These are phyloP conservation scores for Bovichtus variegatus DNA, from an alignment of 2,797 vertebrate species.

Conservation along the genomic window DNA sequence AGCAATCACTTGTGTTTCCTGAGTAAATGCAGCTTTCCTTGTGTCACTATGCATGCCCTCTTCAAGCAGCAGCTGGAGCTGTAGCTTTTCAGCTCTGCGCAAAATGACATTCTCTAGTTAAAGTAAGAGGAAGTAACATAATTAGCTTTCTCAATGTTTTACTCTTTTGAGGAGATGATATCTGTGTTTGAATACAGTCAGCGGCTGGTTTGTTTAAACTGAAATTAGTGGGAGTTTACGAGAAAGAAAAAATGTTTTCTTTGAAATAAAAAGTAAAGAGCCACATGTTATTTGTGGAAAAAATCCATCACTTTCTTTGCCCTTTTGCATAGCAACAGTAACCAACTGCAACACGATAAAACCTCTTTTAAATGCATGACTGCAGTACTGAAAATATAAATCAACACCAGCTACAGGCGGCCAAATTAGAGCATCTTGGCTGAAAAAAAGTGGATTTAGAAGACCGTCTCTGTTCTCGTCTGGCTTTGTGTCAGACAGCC, in stretches of 20 bases:
- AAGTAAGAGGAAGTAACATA: background rate
- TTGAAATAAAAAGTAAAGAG: conserved; percentile 30
- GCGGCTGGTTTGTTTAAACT: conserved; percentile 1
- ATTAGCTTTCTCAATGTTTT: background rate
- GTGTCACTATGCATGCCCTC: background rate
- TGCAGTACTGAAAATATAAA: conserved; percentile 3
- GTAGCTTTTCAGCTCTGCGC: background rate
- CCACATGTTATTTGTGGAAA: conserved; percentile 2
- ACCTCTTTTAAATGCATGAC: conserved; percentile 7
- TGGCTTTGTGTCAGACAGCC: conserved; percentile 55
- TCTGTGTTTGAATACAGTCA: conserved; percentile 8
- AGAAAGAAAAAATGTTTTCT: conserved; percentile 15
- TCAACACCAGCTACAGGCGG: conserved; percentile 16
- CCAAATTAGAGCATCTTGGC: conserved; percentile 34
- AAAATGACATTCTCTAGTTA: background rate
- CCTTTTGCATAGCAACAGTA: background rate
- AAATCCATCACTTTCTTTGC: background rate
- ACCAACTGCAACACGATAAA: conserved; percentile 16
- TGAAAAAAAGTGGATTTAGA: conserved; percentile 47
- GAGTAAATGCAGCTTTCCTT: background rate
- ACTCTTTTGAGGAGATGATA: background rate
- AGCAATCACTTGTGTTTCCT: background rate
- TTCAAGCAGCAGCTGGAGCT: background rate
- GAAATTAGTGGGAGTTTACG: background rate
- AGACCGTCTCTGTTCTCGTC: conserved; percentile 49